Percentiles rank a stretch among this genome's conserved stretches.
phyloP scores from a whole-genome alignment of 1,140 invertebrate species.

The Calliopsis andreniformis region DNA sequence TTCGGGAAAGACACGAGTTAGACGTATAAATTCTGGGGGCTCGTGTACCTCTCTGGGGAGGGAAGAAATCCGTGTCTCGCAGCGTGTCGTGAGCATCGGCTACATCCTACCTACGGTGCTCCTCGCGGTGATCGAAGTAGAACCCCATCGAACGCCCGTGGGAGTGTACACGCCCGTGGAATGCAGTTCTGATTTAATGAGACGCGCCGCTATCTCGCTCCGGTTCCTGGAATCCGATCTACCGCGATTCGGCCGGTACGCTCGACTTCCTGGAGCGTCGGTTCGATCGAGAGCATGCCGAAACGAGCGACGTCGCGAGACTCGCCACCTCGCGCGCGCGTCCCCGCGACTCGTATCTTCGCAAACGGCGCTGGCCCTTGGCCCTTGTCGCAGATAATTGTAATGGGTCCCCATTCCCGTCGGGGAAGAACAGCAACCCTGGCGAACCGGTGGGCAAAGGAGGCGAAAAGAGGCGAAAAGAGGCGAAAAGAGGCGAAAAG shows the following conservation, averaged over 20 bases:
- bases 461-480: neutral
- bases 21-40: slow-evolving; percentile 69
- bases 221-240: slow-evolving; percentile 63
- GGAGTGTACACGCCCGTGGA: slow-evolving; percentile 81
- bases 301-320: neutral
- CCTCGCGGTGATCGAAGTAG: slow-evolving; percentile 79
- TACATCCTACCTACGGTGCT: slow-evolving; percentile 77
- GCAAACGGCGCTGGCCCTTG: neutral
- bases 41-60: slow-evolving; percentile 38
- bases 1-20: slow-evolving; percentile 71
- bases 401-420: slow-evolving; percentile 73
- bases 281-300: neutral
- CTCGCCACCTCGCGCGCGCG: neutral
- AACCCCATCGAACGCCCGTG: slow-evolving; percentile 80
- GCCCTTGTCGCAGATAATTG: slow-evolving; percentile 65
- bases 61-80: slow-evolving; percentile 75
- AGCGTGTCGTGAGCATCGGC: slow-evolving; percentile 78
- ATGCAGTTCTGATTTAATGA: slow-evolving; percentile 83
- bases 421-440: slow-evolving; percentile 36
- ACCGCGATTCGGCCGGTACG: slow-evolving; percentile 22
- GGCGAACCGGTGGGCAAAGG: slow-evolving; percentile 47
- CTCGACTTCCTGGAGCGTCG: slow-evolving; percentile 32
- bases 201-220: slow-evolving; percentile 71
- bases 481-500: neutral
- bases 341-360: neutral